phyloP scores from a whole-genome alignment of 2,113 vertebrate species.

The Anas platyrhynchos region DNA sequence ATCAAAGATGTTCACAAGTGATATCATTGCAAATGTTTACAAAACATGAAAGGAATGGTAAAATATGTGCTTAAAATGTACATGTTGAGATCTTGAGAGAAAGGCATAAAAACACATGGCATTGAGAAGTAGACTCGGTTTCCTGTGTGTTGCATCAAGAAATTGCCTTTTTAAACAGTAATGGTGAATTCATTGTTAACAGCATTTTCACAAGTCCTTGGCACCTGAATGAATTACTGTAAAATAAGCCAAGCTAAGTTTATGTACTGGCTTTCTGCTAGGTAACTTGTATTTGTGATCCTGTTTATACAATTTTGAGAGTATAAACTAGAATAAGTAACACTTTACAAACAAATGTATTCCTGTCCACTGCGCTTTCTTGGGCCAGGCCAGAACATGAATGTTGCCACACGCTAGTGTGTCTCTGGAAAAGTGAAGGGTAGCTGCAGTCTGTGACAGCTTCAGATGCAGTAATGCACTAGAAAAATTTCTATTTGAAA shows the following conservation, averaged over 20 bases:
- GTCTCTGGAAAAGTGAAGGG: not conserved
- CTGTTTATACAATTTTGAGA: not conserved
- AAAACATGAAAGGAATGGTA: conserved; percentile 65
- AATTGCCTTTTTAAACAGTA: not conserved
- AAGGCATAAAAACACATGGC: not conserved
- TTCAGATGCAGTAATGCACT: not conserved
- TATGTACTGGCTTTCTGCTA: not conserved
- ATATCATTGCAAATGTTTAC: conserved; percentile 59
- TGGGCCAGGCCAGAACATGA: not conserved
- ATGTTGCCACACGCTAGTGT: not conserved
- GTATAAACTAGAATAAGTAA: not conserved
- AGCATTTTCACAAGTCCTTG: not conserved
- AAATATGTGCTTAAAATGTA: conserved; percentile 53
- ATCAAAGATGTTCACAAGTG: conserved; percentile 59
- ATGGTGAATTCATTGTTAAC: not conserved
- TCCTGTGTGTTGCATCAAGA: not conserved
- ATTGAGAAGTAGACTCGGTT: not conserved
- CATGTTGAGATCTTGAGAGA: conserved; percentile 37
- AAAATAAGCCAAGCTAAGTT: not conserved
- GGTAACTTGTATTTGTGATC: not conserved
- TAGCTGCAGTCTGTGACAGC: not conserved
- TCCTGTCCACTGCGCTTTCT: not conserved
- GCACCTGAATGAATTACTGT: not conserved
- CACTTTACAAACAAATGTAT: not conserved
- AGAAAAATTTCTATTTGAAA: conserved; percentile 12